Base-by-base conservation (phyloP, 23 tunicate genomes). In the Botrylloides violaceus region DNA sequence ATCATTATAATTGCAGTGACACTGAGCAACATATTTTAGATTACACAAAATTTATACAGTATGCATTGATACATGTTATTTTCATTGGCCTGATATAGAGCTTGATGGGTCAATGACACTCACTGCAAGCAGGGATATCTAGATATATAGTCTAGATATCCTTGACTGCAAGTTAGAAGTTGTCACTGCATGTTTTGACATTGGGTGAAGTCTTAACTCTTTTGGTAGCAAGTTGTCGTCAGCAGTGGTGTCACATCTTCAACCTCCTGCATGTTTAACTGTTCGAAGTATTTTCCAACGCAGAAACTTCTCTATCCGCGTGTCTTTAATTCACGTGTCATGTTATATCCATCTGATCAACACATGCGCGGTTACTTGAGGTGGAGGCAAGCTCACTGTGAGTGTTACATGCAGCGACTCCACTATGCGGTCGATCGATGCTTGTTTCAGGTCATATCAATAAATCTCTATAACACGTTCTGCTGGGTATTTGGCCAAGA, bases 321-420 rank as follows among this genome's bases (percentile, higher is more conserved):
- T 47, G 64, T 82, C 0, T 95, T 95, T 83, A 96, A 95, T 65
- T 66, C 81, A 7, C 37, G 99, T 32, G 50, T 77, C 2, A 73
- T 95, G 23, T 75, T 79, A 9, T 87, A 95, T 73, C 99, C 99
- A 63, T 58, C 79, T 60, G 86, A 87, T 36, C 56, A 61, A 29
- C 75, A 85, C 38, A 43, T 95, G 63, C 60, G 96, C 27, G 96
- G 87, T 58, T 95, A 95, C 63, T 64, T 87, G 49, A 77, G 96
- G 70, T 95, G 99, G 99, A 75, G 99, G 68, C 99, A 95, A 76
- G 99, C 72, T 58, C 91, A 95, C 50, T 85, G 98, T 83, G 66
- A 83, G 98, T 65, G 7, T 24, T 65, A 28, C 29, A 20, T 25
- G 53, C 7, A 65, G 29, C 20, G 72, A 24, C 24, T 6, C 24